phyloP scores from a whole-genome alignment of 2,888 invertebrate genomes.

The Escarpia spicata region DNA sequence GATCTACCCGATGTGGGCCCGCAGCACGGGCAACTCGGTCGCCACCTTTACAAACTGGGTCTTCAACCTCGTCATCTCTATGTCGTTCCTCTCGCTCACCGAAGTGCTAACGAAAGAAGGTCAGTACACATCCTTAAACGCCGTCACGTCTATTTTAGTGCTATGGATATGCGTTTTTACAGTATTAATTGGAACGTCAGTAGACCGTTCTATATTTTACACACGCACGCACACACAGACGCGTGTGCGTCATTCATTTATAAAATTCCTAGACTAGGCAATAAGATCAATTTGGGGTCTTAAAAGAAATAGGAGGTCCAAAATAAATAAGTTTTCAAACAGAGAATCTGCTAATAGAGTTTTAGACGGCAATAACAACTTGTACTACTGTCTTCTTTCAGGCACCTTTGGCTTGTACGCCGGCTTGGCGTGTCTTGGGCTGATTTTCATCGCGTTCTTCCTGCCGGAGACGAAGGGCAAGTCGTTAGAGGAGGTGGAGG shows the following conservation, averaged over 20 bases:
- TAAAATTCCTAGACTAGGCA: too few species aligned
- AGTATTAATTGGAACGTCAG: background rate
- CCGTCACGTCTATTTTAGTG: background rate
- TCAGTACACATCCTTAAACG: slow-evolving; percentile 43
- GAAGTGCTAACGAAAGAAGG: slow-evolving; percentile 66
- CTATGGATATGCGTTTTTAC: background rate
- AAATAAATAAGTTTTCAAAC: background rate
- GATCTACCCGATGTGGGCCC: slow-evolving; percentile 70
- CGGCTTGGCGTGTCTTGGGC: slow-evolving; percentile 63
- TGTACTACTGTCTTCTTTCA: slow-evolving; percentile 35
- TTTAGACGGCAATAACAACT: background rate
- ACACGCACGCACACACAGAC: too few species aligned
- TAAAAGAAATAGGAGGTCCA: background rate
- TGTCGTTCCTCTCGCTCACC: slow-evolving; percentile 69
- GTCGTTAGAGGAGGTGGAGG: slow-evolving; percentile 68
- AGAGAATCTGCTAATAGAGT: background rate
- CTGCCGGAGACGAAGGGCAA: slow-evolving; percentile 71
- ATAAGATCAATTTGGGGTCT: too few species aligned
- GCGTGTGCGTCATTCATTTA: too few species aligned
- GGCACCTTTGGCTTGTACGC: slow-evolving; percentile 71
- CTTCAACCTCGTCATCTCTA: slow-evolving; percentile 68
- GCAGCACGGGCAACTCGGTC: slow-evolving; percentile 67
- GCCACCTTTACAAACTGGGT: slow-evolving; percentile 69
- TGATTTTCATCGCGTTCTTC: slow-evolving; percentile 63
- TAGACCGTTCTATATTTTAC: too few species aligned